A percentile compares a stretch with the other conserved stretches of the same genome.
phyloP scores from a whole-genome alignment of 2,113 vertebrate species.

The Nothoprocta pentlandii region DNA sequence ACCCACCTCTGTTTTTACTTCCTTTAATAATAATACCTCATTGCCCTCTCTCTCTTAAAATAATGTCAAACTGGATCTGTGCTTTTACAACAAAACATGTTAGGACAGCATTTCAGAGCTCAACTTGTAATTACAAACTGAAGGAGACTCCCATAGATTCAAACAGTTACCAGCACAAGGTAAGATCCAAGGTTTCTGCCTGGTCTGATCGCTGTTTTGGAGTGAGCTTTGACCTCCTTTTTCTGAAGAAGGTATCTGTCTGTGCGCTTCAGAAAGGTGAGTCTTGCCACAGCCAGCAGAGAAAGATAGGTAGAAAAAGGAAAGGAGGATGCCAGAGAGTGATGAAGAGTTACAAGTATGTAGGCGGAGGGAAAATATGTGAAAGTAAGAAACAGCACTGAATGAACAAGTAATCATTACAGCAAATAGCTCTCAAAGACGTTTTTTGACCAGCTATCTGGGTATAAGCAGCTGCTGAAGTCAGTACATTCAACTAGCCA shows the following conservation, averaged over 20 bases:
- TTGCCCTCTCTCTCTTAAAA: slow-evolving; percentile 20
- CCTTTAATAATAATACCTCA: not conserved
- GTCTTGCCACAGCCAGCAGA: not conserved
- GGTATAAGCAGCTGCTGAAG: not conserved
- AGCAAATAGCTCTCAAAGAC: not conserved
- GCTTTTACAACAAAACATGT: slow-evolving; percentile 66
- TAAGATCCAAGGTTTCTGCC: slow-evolving; percentile 22
- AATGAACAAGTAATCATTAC: not conserved
- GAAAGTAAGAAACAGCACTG: not conserved
- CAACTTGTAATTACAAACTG: slow-evolving; percentile 62
- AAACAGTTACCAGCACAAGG: slow-evolving; percentile 35
- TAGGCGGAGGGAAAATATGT: not conserved
- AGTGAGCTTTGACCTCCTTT: not conserved
- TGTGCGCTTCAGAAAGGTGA: not conserved
- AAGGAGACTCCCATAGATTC: slow-evolving; percentile 69
- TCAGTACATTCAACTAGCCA: not conserved
- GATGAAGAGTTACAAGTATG: not conserved
- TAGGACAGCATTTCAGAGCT: slow-evolving; percentile 57
- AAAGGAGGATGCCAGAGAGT: not conserved
- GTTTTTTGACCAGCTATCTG: not conserved
- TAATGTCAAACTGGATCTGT: slow-evolving; percentile 52
- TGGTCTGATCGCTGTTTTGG: not conserved
- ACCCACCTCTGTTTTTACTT: not conserved
- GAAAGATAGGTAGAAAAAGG: not conserved
- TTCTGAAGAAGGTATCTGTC: not conserved